phyloP scores from a whole-genome alignment of 2,888 invertebrate genomes.

The Lumbricus terrestris region DNA sequence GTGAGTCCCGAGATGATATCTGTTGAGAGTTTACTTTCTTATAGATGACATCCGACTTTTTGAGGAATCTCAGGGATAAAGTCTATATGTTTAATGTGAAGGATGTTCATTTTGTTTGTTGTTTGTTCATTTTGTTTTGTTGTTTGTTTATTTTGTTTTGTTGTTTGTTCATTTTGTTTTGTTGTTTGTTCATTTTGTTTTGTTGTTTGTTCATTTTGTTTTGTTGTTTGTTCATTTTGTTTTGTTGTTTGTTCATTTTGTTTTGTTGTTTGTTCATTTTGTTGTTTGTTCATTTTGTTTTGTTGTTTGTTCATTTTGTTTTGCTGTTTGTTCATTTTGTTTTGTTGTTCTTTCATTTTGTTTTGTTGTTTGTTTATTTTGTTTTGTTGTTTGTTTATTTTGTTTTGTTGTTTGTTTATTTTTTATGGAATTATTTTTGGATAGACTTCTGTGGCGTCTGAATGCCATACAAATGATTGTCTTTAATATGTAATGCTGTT shows the following conservation, averaged over 20 bases:
- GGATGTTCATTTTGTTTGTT: not conserved
- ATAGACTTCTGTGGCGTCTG: not conserved
- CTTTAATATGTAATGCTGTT: not conserved
- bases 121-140: not conserved
- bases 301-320: not conserved
- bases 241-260: not conserved
- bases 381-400: not conserved
- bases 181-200: not conserved
- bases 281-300: not conserved
- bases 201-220: not conserved
- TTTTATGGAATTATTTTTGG: not conserved
- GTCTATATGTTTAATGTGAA: not conserved
- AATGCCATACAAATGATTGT: not conserved
- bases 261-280: not conserved
- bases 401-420: not conserved
- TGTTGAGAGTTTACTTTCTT: not conserved
- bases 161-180: not conserved
- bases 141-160: not conserved
- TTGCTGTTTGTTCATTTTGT: not conserved
- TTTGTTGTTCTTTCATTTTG: not conserved
- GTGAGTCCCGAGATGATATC: constrained; percentile 44
- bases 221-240: not conserved
- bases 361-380: not conserved
- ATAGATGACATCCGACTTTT: not conserved
- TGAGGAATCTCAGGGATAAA: not conserved